Conservation (phyloP, 1,140 invertebrate species). For the Pseudomyrmex pallidus region DNA sequence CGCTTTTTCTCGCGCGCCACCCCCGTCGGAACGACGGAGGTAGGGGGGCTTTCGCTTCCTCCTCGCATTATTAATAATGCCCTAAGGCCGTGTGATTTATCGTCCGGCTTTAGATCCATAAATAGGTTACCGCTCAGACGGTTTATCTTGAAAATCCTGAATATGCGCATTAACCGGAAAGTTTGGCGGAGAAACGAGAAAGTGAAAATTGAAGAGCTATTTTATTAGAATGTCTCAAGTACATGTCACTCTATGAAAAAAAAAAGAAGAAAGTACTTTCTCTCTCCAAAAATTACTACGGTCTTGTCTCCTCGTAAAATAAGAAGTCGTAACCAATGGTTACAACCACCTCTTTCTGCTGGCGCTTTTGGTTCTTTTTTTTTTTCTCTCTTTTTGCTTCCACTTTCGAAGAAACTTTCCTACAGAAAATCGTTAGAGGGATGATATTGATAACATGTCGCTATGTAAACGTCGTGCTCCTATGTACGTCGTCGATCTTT, state of each 20-base stretch:
- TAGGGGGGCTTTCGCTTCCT: background rate
- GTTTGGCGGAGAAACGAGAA: background rate
- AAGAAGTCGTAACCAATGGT: constrained; percentile 4
- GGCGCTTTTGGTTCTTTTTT: background rate
- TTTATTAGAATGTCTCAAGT: background rate
- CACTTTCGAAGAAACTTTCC: background rate
- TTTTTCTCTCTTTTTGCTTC: background rate
- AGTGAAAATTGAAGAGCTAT: background rate
- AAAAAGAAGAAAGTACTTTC: no score
- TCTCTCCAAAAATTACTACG: no score
- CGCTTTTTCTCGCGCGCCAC: constrained; percentile 14
- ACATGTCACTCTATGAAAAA: background rate
- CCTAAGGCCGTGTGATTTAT: constrained; percentile 34
- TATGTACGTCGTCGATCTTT: constrained; percentile 30
- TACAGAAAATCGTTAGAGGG: constrained; percentile 36
- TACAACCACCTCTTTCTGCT: background rate
- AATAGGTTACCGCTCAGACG: constrained; percentile 17
- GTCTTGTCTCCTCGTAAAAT: background rate
- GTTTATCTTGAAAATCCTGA: background rate
- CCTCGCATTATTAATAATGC: constrained; percentile 45
- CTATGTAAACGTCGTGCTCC: constrained; percentile 40
- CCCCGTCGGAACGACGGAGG: background rate
- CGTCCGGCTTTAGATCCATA: constrained; percentile 27
- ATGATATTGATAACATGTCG: constrained; percentile 41
- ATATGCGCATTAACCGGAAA: constrained; percentile 2